These are phyloP conservation scores for Clarias laeviceps DNA, from an alignment of 2,797 vertebrate species.

Conservation along the genomic window DNA sequence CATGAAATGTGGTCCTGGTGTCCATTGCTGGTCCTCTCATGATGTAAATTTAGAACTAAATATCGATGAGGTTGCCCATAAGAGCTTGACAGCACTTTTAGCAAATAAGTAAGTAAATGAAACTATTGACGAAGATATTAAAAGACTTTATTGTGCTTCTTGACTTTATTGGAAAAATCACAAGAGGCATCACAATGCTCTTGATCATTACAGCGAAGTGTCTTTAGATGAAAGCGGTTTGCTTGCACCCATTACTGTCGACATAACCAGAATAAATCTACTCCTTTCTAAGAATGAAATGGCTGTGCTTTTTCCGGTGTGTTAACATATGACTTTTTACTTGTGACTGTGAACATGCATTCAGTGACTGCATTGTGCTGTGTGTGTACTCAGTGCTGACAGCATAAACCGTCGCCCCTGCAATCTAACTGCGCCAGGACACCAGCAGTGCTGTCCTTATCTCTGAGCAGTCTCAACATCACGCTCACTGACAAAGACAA, in stretches of 20 bases:
- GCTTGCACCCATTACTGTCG: neutral
- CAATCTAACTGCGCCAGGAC: constrained; percentile 37
- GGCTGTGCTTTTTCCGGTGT: constrained; percentile 1
- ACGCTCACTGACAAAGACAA: constrained; percentile 24
- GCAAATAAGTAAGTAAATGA: neutral
- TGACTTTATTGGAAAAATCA: neutral
- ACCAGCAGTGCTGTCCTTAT: constrained; percentile 43
- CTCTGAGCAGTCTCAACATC: constrained; percentile 33
- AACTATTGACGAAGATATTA: constrained; percentile 7
- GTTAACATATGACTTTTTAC: neutral
- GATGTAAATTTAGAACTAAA: constrained; percentile 16
- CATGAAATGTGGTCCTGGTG: constrained; percentile 6
- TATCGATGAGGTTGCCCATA: constrained; percentile 13
- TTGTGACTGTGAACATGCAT: constrained; percentile 29
- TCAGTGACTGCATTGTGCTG: constrained; percentile 20
- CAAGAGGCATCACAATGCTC: neutral
- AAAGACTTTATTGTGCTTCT: neutral
- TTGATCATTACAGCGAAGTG: no score
- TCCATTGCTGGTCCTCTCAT: constrained; percentile 24
- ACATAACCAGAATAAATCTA: constrained; percentile 17
- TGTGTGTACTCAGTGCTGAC: constrained; percentile 38
- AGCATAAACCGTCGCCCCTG: constrained; percentile 6
- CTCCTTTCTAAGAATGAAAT: neutral
- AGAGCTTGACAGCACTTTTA: neutral
- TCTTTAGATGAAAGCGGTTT: neutral